Base-by-base conservation (phyloP, 2,113 vertebrate genomes). In the Nothobranchius kuhntae region DNA sequence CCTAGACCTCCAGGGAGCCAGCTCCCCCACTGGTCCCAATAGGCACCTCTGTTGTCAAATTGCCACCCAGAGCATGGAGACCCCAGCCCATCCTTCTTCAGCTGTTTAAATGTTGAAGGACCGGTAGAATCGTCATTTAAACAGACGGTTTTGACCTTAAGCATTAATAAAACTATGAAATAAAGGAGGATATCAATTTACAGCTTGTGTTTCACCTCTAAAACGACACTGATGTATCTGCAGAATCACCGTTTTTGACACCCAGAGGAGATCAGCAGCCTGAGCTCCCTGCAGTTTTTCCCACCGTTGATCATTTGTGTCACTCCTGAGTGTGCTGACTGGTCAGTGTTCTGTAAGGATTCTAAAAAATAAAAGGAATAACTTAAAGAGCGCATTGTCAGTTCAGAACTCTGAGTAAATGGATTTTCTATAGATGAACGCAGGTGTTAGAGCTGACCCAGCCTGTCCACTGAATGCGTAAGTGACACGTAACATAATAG, bases 221-320 rank as follows among this genome's bases (percentile, higher is more conserved):
- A 56, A 65, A 65, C 45, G 30, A 36, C 15, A 59, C 21, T 26
- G 51, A 24, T 8, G 15, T 36, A 38, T 56, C 30, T n/a, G 14
- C 35, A 38, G 14, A 40, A 40, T 40, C 35, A 9, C 7, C n/a
- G 55, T 3, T 30, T 53, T 12, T 53, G 52, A 53, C 52, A 24
- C 24, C 13, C 12, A 3, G 21, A 53, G 24, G n/a, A 21, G 48
- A 10, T 24, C 36, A 40, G 55, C 36, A 15, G 14, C 13, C 35
- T 3, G 35, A 57, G 55, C 36, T 9, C 7, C 13, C 35, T 3
- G 35, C 7, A 6, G 13, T 2, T 10, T 8, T 13, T 38, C 13
- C 3, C 54, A n/a, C 9, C 54, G 14, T 56, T 15, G 54, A 56
- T 56, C 54, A 38, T 56, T n/a, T 56, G 54, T 56, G 54, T 36